Conservation (phyloP, 2,797 vertebrate species). For the Apogon hyalosoma region DNA sequence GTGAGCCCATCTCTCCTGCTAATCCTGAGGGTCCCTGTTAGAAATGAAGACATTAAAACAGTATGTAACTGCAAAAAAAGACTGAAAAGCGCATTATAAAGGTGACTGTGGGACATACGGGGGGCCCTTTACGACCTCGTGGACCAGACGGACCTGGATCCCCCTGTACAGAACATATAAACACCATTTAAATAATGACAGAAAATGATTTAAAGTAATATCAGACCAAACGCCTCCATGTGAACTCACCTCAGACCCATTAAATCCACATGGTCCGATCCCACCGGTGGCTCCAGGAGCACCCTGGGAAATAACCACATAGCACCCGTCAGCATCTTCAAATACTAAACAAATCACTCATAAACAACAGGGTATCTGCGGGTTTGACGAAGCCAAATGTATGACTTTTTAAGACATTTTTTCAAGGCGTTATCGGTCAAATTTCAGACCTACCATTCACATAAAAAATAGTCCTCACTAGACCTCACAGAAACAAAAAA, state of each 20-base stretch:
- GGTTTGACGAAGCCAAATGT: too few species aligned
- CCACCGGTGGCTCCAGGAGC: slow-evolving; percentile 77
- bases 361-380: neutral
- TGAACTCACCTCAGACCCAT: slow-evolving; percentile 86
- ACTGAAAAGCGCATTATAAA: too few species aligned
- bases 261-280: slow-evolving; percentile 78
- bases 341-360: neutral
- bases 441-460: too few species aligned
- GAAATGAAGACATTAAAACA: slow-evolving; percentile 19
- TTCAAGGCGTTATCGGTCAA: too few species aligned
- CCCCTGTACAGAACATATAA: slow-evolving; percentile 75
- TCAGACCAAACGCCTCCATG: neutral
- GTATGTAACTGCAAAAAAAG: neutral
- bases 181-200: neutral
- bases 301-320: slow-evolving; percentile 72
- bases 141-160: slow-evolving; percentile 82
- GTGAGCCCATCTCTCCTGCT: slow-evolving; percentile 78
- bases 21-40: slow-evolving; percentile 83
- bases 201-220: neutral
- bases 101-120: slow-evolving; percentile 60
- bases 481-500: too few species aligned
- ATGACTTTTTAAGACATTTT: too few species aligned
- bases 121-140: slow-evolving; percentile 80
- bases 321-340: neutral
- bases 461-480: too few species aligned